A percentile compares a stretch with the other conserved stretches of the same genome.
phyloP scores from a whole-genome alignment of 1,140 invertebrate genomes.

The Cecropterus lyciades region DNA sequence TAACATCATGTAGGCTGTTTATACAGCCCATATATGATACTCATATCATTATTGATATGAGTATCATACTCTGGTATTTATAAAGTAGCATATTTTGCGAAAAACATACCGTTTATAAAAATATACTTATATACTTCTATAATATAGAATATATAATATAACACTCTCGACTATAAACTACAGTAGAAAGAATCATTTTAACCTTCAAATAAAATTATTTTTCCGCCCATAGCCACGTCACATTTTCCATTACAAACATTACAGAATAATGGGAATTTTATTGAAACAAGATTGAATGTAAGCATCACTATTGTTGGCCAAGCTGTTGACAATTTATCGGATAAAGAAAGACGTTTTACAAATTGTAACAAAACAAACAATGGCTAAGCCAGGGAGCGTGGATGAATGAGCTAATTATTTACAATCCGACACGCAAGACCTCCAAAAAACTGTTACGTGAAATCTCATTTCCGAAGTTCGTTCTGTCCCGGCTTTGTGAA shows the following conservation, averaged over 20 bases:
- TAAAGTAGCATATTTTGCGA: too few species aligned
- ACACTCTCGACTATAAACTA: too few species aligned
- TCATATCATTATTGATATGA: too few species aligned
- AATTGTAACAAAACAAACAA: slow-evolving; percentile 66
- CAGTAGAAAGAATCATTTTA: not conserved
- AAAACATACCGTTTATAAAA: too few species aligned
- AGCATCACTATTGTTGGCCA: slow-evolving; percentile 22
- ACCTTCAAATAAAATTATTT: slow-evolving; percentile 5
- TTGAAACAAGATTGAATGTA: slow-evolving; percentile 29
- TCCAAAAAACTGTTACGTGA: slow-evolving; percentile 71
- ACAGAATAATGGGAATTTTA: slow-evolving; percentile 26
- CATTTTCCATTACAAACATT: slow-evolving; percentile 24
- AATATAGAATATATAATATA: too few species aligned
- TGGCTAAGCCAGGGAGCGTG: slow-evolving; percentile 60
- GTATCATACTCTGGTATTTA: too few species aligned
- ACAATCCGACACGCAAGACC: slow-evolving; percentile 71
- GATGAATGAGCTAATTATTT: slow-evolving; percentile 77
- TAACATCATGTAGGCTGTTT: too few species aligned
- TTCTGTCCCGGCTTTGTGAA: slow-evolving; percentile 55
- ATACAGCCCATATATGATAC: too few species aligned
- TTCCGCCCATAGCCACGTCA: not conserved
- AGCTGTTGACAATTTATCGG: slow-evolving; percentile 34
- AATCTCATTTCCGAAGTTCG: slow-evolving; percentile 75
- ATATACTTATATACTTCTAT: too few species aligned
- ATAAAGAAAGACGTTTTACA: slow-evolving; percentile 53